Conservation (phyloP, 2,113 vertebrate genomes). For the Oxygymnocypris stewartii region DNA sequence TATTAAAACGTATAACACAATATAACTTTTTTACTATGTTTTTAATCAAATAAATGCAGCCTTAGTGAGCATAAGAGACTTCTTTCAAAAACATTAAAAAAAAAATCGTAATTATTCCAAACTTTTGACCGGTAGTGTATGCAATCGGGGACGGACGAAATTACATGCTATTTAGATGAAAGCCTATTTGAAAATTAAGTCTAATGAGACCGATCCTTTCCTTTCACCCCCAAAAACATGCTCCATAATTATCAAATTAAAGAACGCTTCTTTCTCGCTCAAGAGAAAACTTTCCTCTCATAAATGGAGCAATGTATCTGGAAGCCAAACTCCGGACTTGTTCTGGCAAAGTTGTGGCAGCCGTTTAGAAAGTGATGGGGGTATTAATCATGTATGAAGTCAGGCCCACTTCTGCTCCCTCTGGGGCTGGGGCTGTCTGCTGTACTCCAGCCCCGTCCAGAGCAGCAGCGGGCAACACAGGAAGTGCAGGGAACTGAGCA, state of each 20-base stretch:
- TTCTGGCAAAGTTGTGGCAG: conserved; percentile 68
- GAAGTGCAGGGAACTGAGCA: conserved; percentile 56
- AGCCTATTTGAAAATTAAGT: conserved; percentile 80
- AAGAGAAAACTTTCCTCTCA: conserved; percentile 63
- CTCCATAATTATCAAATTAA: conserved; percentile 82
- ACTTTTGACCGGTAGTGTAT: conserved; percentile 42
- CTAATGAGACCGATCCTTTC: conserved; percentile 81
- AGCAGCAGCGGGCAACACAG: conserved; percentile 62
- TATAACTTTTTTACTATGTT: background rate
- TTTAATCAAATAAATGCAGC: background rate
- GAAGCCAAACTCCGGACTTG: conserved; percentile 75
- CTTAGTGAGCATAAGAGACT: background rate
- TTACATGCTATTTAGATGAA: conserved; percentile 76
- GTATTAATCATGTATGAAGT: conserved; percentile 80
- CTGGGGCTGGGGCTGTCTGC: conserved; percentile 30
- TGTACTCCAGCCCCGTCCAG: conserved; percentile 47
- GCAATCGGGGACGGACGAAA: conserved; percentile 74
- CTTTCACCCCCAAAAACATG: conserved; percentile 70
- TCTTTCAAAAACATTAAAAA: background rate
- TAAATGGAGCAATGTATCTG: conserved; percentile 63
- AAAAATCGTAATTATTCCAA: conserved; percentile 8
- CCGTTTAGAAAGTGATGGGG: conserved; percentile 79
- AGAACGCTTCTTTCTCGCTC: conserved; percentile 73
- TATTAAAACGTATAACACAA: background rate
- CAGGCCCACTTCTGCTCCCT: conserved; percentile 73